Evolutionary conservation across 2,888 invertebrate genomes (phyloP).

Genomic region (Drosophila mettleri): DNA sequence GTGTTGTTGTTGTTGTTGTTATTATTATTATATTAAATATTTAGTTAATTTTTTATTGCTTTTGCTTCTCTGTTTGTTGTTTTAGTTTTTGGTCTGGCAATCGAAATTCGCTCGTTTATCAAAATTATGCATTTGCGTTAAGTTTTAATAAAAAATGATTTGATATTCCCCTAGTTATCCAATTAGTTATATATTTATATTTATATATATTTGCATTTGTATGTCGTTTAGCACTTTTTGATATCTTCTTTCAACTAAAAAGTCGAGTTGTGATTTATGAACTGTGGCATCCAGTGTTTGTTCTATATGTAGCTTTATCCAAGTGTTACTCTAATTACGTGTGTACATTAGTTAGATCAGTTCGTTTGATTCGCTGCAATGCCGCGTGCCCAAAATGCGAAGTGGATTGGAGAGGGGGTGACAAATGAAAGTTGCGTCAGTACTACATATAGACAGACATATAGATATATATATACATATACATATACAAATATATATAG

Average conservation of each 20-base stretch:
- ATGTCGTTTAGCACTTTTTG: slow-evolving; percentile 23
- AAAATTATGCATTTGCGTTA: slow-evolving; percentile 7
- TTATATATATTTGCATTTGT: slow-evolving; percentile 6
- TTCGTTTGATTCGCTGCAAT: slow-evolving; percentile 73
- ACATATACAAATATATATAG: slow-evolving; percentile 5
- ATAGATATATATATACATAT: slow-evolving; percentile 2
- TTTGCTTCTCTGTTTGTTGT: slow-evolving; percentile 30
- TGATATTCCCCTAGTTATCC: slow-evolving; percentile 16
- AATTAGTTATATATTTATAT: slow-evolving; percentile 10
- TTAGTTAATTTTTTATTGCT: slow-evolving; percentile 30
- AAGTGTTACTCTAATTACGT: slow-evolving; percentile 50
- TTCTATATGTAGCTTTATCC: slow-evolving; percentile 40
- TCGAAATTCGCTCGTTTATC: slow-evolving; percentile 15
- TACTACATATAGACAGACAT: slow-evolving; percentile 38
- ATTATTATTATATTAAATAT: slow-evolving; percentile 6
- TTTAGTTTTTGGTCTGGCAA: slow-evolving; percentile 43
- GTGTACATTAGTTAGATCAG: slow-evolving; percentile 55
- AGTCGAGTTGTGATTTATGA: no score
- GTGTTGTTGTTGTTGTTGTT: slow-evolving; percentile 30
- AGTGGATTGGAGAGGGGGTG: slow-evolving; percentile 42
- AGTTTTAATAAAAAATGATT: slow-evolving; percentile 18
- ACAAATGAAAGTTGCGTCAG: slow-evolving; percentile 54
- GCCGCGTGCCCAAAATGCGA: slow-evolving; percentile 66
- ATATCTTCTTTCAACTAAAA: background rate
- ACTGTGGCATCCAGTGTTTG: slow-evolving; percentile 31